Base-by-base conservation (phyloP, 2,888 invertebrate species). In the Lottia scabra region DNA sequence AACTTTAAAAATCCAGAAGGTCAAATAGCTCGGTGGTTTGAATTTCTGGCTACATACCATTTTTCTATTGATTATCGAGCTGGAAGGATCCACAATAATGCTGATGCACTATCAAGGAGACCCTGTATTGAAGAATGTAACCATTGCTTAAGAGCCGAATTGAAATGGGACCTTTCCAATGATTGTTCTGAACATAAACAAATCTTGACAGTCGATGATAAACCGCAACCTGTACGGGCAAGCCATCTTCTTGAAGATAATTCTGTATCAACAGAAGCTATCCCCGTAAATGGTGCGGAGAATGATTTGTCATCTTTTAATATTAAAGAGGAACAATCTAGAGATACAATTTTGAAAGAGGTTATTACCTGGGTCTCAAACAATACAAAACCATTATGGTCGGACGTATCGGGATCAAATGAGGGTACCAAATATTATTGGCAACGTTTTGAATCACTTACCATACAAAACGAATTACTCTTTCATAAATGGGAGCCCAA, bases 71-170 rank as follows among this genome's bases (percentile, higher is more conserved):
- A 67, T 19, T 65, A 73, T 30, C 23, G 73, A 38, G 73, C 72
- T 26, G 75, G 75, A 8, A 23, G 69, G 30, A 65, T 70, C 13
- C 75, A 75, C 56, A 30, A 16, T 19, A 72, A 75, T 71, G 69
- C 72, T 2, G 76, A 73, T 70, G 74, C 70, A 13, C 26, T 78
- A 38, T 72, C 72, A 2, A 44, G 72, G 23, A 30, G 74, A 23
- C 74, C 75, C 15, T 78, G 74, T 67, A n/a, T 6, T 6, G 66
- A 44, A n/a, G n/a, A n/a, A n/a, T n/a, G n/a, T n/a, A n/a, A n/a
- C n/a, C n/a, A n/a, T n/a, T n/a, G n/a, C n/a, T n/a, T n/a, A n/a
- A n/a, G n/a, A n/a, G n/a, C n/a, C n/a, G n/a, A n/a, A n/a, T n/a
- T n/a, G n/a, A n/a, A n/a, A n/a, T n/a, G n/a, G n/a, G n/a, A n/a